Base-by-base conservation (phyloP, 30 jellyfish, hydroid and myxozoan species). In the Mastigias papua region DNA sequence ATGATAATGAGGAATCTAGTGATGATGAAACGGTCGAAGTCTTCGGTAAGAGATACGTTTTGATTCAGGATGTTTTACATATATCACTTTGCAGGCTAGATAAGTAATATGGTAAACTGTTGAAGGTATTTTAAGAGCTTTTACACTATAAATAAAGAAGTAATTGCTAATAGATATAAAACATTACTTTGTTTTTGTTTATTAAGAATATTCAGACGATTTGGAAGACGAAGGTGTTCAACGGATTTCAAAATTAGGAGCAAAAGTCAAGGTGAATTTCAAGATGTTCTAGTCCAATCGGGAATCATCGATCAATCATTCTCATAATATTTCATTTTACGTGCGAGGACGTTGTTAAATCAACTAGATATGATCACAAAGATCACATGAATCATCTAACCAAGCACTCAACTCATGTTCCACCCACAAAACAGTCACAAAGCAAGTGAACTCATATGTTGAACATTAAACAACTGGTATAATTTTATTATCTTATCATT, bases 21-120 rank as follows among this genome's bases (percentile, higher is more conserved):
- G 93, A 83, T 51, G 67, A 51, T 51, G 93, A 83, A 34, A 37
- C 86, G 13, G 35, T 83, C 29, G 93, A 83, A 63, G 82, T 83
- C 13, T 71, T 83, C 15, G 93, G 93, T 81, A 68, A 51, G 54
- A n/a, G n/a, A n/a, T n/a, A n/a, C n/a, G n/a, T n/a, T n/a, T n/a
- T n/a, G n/a, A n/a, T n/a, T n/a, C 54, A 37, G 11, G 11, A 5
- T 3, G 54, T 37, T 37, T 37, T 37, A 11, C 54, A 37, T 37
- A 37, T 37, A 37, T 11, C 54, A 37, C 54, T 37, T 3, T 37
- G 54, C 54, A 3, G 11, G 10, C 54, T 37, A 5, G 54, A 5
- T 11, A 5, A 37, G 5, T 37, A 11, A 5, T 37, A 37, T 37
- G 5, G 54, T 11, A 5, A 5, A 37, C 11, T 37, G 54, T 11